These are phyloP conservation scores for Vimba vimba DNA, from an alignment of 2,113 vertebrate species.

Conservation along the genomic window DNA sequence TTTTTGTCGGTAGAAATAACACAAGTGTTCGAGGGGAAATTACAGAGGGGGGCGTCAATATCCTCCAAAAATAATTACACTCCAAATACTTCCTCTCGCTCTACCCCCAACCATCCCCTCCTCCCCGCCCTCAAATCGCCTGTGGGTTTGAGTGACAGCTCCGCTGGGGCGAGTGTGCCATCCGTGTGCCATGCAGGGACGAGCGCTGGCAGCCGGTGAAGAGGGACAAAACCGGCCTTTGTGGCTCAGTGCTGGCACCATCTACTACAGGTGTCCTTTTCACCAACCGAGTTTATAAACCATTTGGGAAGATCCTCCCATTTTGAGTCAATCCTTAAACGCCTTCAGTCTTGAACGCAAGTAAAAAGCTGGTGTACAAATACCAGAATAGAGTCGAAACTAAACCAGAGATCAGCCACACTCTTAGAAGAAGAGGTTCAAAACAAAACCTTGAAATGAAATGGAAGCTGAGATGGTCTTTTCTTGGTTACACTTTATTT, in stretches of 20 bases:
- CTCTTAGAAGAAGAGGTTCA: too few species aligned
- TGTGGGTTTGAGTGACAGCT: constrained; percentile 77
- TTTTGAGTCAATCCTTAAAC: constrained; percentile 6
- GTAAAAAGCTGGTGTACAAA: background rate
- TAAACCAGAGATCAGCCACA: too few species aligned
- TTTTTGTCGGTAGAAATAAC: constrained; percentile 74
- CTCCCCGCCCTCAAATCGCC: background rate
- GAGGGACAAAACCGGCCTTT: constrained; percentile 45
- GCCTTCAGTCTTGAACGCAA: background rate
- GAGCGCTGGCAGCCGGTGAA: constrained; percentile 51
- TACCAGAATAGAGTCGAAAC: background rate
- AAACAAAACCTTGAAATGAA: too few species aligned
- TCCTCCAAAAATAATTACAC: constrained; percentile 75
- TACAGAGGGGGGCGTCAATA: constrained; percentile 75
- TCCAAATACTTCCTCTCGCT: constrained; percentile 65
- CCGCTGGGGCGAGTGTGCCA: constrained; percentile 65
- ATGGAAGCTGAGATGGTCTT: too few species aligned
- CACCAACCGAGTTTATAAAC: constrained; percentile 9
- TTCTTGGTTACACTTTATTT: too few species aligned
- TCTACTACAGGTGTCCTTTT: constrained; percentile 58
- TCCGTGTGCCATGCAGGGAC: constrained; percentile 67
- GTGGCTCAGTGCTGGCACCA: constrained; percentile 25
- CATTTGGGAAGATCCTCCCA: background rate
- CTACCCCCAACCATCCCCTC: constrained; percentile 62
- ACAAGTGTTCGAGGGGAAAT: constrained; percentile 73